Evolutionary conservation across 2,797 vertebrate species (phyloP).

Genomic region (Hydrophis major): DNA sequence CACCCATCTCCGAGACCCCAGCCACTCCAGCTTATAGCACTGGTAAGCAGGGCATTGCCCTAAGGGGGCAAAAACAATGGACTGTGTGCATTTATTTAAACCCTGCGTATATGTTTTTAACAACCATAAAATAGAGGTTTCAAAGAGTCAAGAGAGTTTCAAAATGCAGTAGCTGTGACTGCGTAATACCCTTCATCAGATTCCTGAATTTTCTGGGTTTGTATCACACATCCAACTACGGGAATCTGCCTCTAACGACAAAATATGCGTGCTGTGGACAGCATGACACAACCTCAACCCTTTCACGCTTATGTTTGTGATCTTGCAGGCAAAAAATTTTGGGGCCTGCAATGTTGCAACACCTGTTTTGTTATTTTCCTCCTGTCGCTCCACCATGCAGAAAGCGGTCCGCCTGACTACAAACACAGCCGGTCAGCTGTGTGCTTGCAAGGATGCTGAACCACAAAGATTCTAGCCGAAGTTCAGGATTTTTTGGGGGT

Average conservation of each 20-base stretch:
- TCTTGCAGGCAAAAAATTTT: background rate
- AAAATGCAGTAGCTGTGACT: background rate
- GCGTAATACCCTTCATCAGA: background rate
- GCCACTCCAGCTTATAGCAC: slow-evolving; percentile 88
- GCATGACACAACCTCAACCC: background rate
- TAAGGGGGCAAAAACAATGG: background rate
- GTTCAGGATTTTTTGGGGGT: background rate
- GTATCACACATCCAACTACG: background rate
- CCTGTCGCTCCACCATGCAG: background rate
- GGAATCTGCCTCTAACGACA: background rate
- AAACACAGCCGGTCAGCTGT: background rate
- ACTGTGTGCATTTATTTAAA: background rate
- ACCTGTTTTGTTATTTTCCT: background rate
- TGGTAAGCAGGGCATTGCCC: slow-evolving; percentile 66
- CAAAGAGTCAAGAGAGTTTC: background rate
- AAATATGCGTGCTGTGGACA: background rate
- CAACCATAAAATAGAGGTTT: background rate
- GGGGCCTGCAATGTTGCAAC: background rate
- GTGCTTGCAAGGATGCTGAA: background rate
- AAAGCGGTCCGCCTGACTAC: background rate
- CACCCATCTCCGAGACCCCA: slow-evolving; percentile 87
- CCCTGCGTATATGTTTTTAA: background rate
- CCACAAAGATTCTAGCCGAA: background rate
- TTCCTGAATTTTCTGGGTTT: background rate
- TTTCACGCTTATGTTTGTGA: background rate